Percentiles rank a stretch among this genome's conserved stretches.
Evolutionary conservation across 2,113 vertebrate genomes (phyloP).

Genomic region (Okapia johnstoni): DNA sequence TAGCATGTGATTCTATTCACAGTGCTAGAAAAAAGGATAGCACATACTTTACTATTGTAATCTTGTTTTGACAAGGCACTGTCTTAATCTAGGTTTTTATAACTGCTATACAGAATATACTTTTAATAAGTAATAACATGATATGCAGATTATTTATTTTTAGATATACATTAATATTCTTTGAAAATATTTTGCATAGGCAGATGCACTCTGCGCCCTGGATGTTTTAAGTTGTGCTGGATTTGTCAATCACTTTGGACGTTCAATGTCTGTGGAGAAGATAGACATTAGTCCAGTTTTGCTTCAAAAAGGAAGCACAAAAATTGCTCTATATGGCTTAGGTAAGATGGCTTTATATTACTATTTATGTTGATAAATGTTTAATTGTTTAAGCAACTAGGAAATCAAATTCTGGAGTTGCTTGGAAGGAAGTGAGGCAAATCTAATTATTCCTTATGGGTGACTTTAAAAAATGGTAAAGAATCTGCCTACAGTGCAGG

Average conservation of each 20-base stretch:
- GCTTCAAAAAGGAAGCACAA: constrained; percentile 92
- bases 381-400: neutral
- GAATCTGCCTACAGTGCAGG: neutral
- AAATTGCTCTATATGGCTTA: constrained; percentile 93
- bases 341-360: constrained; percentile 83
- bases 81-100: neutral
- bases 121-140: neutral
- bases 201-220: constrained; percentile 93
- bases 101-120: neutral
- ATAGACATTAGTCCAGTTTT: constrained; percentile 95
- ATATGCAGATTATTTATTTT: neutral
- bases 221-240: constrained; percentile 95
- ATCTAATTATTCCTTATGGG: neutral
- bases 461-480: neutral
- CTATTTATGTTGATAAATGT: neutral
- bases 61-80: constrained; percentile 27
- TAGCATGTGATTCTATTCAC: neutral
- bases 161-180: neutral
- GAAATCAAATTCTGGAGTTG: neutral
- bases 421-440: neutral
- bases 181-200: constrained; percentile 78
- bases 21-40: neutral
- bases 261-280: constrained; percentile 91
- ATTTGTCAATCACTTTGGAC: constrained; percentile 96
- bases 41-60: neutral